phyloP scores from a whole-genome alignment of 2,113 vertebrate genomes.

The Falco punctatus region DNA sequence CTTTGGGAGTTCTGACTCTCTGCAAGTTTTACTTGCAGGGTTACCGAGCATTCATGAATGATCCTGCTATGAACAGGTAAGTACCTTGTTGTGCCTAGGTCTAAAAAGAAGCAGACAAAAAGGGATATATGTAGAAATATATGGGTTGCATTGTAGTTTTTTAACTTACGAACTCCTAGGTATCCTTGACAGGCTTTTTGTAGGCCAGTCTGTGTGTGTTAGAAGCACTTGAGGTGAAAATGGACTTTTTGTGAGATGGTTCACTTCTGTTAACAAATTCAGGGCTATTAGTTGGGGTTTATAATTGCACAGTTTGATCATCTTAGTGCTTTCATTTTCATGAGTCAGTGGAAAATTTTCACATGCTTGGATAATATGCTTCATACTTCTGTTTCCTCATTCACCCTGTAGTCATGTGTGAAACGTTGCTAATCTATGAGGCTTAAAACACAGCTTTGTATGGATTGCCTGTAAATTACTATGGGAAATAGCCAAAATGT shows the following conservation, averaged over 20 bases:
- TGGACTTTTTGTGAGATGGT: not conserved
- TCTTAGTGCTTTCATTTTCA: not conserved
- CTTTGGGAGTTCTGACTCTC: conserved; percentile 94
- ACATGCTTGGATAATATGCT: not conserved
- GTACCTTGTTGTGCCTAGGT: not conserved
- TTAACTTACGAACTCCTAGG: not conserved
- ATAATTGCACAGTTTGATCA: not conserved
- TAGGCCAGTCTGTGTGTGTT: not conserved
- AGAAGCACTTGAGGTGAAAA: not conserved
- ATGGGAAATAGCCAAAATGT: not conserved
- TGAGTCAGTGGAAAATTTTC: conserved; percentile 17
- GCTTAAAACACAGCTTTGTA: not conserved
- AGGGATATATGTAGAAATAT: not conserved
- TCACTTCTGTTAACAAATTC: not conserved
- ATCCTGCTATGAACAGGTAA: conserved; percentile 97
- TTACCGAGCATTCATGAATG: conserved; percentile 97
- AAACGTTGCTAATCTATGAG: not conserved
- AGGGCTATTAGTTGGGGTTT: not conserved
- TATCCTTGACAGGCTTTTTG: not conserved
- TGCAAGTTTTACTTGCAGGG: conserved; percentile 99
- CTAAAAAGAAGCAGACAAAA: not conserved
- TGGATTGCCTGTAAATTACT: not conserved
- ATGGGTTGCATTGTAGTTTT: not conserved
- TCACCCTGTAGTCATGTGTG: not conserved
- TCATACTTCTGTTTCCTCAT: not conserved